Conservation (phyloP, 23 tunicate genomes). For the Clavelina lepadiformis region DNA sequence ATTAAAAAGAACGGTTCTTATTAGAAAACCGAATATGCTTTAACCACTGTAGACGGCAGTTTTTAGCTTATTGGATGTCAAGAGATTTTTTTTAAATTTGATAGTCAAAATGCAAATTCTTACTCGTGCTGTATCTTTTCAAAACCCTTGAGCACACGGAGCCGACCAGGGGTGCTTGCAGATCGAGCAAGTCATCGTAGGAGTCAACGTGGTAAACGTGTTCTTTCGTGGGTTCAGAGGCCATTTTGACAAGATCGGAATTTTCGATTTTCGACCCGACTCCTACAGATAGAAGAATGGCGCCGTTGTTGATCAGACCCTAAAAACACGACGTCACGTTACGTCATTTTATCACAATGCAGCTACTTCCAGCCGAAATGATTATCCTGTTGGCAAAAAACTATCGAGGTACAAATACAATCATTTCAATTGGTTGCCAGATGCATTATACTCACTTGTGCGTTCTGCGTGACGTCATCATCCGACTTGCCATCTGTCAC, state of each 20-base stretch:
- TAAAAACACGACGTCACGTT: no score
- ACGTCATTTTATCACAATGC: no score
- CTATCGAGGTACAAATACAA: no score
- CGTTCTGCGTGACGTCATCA: conserved; percentile 25
- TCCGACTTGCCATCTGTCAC: conserved; percentile 67
- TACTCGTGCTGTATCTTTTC: conserved; percentile 16
- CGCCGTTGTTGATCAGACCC: conserved; percentile 36
- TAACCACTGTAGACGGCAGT: not conserved
- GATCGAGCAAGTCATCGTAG: conserved; percentile 37
- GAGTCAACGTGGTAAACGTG: conserved; percentile 19
- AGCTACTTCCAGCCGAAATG: no score
- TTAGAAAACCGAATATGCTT: no score
- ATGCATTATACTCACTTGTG: conserved; percentile 15
- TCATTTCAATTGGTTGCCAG: not conserved
- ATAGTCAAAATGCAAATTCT: not conserved
- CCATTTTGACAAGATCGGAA: conserved; percentile 24
- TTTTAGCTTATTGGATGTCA: not conserved
- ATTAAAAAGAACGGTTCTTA: not conserved
- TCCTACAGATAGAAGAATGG: conserved; percentile 36
- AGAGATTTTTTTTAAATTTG: not conserved
- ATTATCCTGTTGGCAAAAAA: no score
- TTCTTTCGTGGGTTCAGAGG: conserved; percentile 26
- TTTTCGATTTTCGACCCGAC: conserved; percentile 32
- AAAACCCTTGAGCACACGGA: conserved; percentile 34
- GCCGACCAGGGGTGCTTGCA: conserved; percentile 32